Evolutionary conservation across 2,888 invertebrate species (phyloP).

Genomic region (Drosophila niveifrons): DNA sequence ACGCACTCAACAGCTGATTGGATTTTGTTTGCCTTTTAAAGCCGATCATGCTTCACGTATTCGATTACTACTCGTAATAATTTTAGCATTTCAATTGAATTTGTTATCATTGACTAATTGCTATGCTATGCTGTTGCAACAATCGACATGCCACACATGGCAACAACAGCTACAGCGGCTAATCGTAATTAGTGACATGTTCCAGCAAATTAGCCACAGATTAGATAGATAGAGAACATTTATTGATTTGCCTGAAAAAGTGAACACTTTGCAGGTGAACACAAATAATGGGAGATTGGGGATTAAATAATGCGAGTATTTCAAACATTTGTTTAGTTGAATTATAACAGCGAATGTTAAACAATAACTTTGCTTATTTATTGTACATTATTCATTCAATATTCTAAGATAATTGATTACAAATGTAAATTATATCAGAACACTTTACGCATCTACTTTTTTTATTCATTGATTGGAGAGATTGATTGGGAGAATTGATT

Average conservation of each 20-base stretch:
- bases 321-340: too few relatives aligned
- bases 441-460: too few relatives aligned
- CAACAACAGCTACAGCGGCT: constrained; percentile 6
- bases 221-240: constrained; percentile 41
- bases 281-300: neutral
- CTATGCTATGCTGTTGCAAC: constrained; percentile 12
- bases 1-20: constrained; percentile 67
- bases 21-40: constrained; percentile 52
- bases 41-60: constrained; percentile 39
- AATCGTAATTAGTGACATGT: constrained; percentile 62
- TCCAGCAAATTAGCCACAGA: constrained; percentile 60
- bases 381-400: too few relatives aligned
- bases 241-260: neutral
- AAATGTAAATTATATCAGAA: too few relatives aligned
- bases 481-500: too few relatives aligned
- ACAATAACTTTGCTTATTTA: too few relatives aligned
- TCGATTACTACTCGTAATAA: constrained; percentile 73
- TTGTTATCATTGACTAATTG: constrained; percentile 40
- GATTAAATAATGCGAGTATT: neutral
- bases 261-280: neutral
- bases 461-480: too few relatives aligned
- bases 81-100: constrained; percentile 32
- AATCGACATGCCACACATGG: constrained; percentile 35
- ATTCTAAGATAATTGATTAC: too few relatives aligned
- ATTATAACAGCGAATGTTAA: too few relatives aligned